These are phyloP conservation scores for Phytoseiulus persimilis DNA, from an alignment of 2,888 invertebrate genomes.

Conservation along the genomic window DNA sequence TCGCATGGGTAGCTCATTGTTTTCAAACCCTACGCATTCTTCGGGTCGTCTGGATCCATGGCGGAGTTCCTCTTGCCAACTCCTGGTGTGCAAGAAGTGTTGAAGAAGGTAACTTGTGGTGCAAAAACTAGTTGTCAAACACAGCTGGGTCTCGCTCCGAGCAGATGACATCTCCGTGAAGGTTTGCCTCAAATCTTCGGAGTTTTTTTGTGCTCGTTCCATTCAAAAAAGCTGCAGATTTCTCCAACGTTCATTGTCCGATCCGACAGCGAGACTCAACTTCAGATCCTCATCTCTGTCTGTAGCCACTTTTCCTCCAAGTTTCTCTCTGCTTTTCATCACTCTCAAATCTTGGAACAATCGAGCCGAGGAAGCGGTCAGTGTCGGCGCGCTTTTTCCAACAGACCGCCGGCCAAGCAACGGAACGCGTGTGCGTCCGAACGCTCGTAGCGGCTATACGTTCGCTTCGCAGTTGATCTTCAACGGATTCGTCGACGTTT, in stretches of 20 bases:
- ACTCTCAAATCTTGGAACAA: neutral
- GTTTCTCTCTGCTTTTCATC: neutral
- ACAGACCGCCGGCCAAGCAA: neutral
- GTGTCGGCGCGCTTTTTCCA: neutral
- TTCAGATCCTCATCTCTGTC: neutral
- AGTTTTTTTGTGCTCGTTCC: neutral
- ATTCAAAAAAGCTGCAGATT: neutral
- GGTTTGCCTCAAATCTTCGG: neutral
- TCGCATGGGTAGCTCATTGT: too few species aligned
- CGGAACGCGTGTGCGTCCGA: neutral
- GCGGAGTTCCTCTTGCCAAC: neutral
- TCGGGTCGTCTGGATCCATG: neutral
- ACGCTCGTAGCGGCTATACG: neutral
- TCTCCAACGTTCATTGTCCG: neutral
- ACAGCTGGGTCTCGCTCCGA: neutral
- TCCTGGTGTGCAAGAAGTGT: neutral
- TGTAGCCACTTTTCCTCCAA: neutral
- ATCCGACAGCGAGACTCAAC: neutral
- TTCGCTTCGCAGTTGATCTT: neutral
- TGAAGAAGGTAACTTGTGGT: neutral
- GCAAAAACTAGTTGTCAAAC: neutral
- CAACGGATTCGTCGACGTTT: neutral
- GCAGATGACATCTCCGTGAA: neutral
- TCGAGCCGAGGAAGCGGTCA: neutral
- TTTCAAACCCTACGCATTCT: too few species aligned